phyloP scores from a whole-genome alignment of 2,113 vertebrate genomes.

The Ursus arctos region DNA sequence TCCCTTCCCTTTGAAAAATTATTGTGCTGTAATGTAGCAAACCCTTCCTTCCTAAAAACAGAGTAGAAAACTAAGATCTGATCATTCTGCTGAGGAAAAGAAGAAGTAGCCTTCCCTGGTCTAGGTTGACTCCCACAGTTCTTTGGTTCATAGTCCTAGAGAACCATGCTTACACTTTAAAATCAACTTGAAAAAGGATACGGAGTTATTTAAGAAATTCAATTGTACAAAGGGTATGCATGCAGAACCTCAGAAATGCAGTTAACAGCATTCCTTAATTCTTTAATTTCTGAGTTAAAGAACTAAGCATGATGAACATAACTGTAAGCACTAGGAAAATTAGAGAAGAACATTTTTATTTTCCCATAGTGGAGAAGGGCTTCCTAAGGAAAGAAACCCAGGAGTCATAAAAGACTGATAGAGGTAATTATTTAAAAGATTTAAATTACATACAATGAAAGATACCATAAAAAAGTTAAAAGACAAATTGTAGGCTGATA shows the following conservation, averaged over 20 bases:
- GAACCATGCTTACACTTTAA: constrained; percentile 7
- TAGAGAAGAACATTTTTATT: not conserved
- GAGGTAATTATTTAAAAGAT: not conserved
- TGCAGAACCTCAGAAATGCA: not conserved
- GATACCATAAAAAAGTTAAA: not conserved
- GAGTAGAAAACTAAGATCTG: not conserved
- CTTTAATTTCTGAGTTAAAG: not conserved
- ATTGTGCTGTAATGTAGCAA: not conserved
- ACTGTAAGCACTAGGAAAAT: not conserved
- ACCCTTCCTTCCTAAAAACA: not conserved
- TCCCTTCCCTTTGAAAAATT: constrained; percentile 38
- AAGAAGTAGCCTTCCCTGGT: not conserved
- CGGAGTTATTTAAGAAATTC: not conserved
- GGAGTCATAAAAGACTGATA: not conserved
- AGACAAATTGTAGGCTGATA: not conserved
- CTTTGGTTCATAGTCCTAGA: not conserved
- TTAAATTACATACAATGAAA: not conserved
- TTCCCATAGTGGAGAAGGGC: not conserved
- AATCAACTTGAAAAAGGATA: constrained; percentile 43
- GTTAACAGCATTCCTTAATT: not conserved
- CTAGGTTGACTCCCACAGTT: not conserved
- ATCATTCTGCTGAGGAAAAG: not conserved
- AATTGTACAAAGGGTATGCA: not conserved
- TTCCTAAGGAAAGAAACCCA: not conserved
- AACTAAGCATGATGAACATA: not conserved